These are phyloP conservation scores for Horisme vitalbata DNA, from an alignment of 2,888 invertebrate species.

Conservation along the genomic window DNA sequence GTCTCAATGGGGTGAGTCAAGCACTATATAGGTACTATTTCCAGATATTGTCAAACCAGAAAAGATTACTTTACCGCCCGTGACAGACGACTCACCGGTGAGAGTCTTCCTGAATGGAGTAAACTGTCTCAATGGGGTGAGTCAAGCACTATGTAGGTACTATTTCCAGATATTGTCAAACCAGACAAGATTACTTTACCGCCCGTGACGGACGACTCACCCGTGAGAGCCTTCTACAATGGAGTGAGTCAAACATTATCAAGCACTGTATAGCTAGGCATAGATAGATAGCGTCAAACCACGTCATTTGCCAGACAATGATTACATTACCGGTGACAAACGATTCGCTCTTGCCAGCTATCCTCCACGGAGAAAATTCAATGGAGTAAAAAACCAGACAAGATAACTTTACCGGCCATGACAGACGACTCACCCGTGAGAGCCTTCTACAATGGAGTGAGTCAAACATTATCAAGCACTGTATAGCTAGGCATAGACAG, in stretches of 20 bases:
- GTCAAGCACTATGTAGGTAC: constrained; percentile 42
- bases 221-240: constrained; percentile 91
- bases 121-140: constrained; percentile 93
- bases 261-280: constrained; percentile 24
- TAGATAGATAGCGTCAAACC: constrained; percentile 57
- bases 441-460: constrained; percentile 84
- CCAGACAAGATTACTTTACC: constrained; percentile 41
- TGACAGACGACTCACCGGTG: constrained; percentile 87
- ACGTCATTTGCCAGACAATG: constrained; percentile 37
- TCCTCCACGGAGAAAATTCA: constrained; percentile 92
- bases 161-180: too few species aligned
- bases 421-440: constrained; percentile 88
- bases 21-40: too few species aligned
- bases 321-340: constrained; percentile 65
- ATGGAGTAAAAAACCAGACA: too few species aligned
- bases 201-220: constrained; percentile 83
- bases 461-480: too few species aligned
- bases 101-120: constrained; percentile 91
- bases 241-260: too few species aligned
- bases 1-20: constrained; percentile 90
- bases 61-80: constrained; percentile 40
- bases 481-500: constrained; percentile 52
- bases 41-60: too few species aligned
- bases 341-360: constrained; percentile 88
- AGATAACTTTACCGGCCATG: constrained; percentile 41